Conservation (phyloP, 2,888 invertebrate genomes). For the Calameuta idolon region DNA sequence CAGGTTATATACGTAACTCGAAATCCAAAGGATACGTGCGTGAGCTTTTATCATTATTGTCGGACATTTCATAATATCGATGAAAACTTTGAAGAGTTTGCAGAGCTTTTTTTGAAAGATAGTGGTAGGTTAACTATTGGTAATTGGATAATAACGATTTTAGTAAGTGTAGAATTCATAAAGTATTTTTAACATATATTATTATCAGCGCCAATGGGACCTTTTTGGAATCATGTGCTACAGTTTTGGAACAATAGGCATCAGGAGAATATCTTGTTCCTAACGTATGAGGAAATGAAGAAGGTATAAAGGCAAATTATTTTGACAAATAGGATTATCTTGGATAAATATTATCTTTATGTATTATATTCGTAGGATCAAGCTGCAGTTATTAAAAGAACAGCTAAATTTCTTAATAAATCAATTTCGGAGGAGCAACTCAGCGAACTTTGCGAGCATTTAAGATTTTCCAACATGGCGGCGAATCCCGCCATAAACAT, state of each 20-base stretch:
- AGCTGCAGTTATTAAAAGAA: slow-evolving; percentile 74
- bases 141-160: slow-evolving; percentile 3
- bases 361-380: slow-evolving; percentile 71
- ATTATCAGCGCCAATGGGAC: slow-evolving; percentile 53
- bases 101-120: slow-evolving; percentile 78
- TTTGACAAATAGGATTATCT: slow-evolving; percentile 9
- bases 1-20: slow-evolving; percentile 89
- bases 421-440: slow-evolving; percentile 76
- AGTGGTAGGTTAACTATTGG: slow-evolving; percentile 69
- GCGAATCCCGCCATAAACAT: slow-evolving; percentile 83
- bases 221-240: slow-evolving; percentile 64
- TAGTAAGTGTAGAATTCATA: slow-evolving; percentile 69
- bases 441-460: slow-evolving; percentile 76
- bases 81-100: slow-evolving; percentile 80
- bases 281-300: slow-evolving; percentile 74
- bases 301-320: slow-evolving; percentile 49
- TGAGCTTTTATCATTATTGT: slow-evolving; percentile 90
- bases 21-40: slow-evolving; percentile 91
- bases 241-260: slow-evolving; percentile 67
- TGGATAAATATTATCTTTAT: slow-evolving; percentile 15
- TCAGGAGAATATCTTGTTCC: slow-evolving; percentile 70
- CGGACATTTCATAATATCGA: slow-evolving; percentile 75
- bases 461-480: slow-evolving; percentile 86
- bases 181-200: slow-evolving; percentile 70
- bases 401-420: slow-evolving; percentile 80